Evolutionary conservation across 2,888 invertebrate genomes (phyloP), one percentile per base, ranked within the genome.

Genomic region (Iselma pallidipennis): DNA sequence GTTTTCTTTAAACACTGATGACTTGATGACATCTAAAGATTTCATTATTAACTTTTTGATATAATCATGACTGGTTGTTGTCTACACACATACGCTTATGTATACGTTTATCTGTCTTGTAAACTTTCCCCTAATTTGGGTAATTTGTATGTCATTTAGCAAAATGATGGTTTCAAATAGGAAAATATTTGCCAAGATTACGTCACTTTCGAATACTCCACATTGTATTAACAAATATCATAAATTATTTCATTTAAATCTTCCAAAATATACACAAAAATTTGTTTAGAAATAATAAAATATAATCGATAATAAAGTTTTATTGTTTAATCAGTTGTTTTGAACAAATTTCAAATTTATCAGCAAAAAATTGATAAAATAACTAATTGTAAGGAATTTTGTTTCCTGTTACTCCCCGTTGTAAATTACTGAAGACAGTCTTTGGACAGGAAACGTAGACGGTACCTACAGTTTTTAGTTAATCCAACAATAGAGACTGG

Each of bases 101-200:
- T 45, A 21, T 21, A n/a, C n/a, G n/a, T 45, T 4, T 12, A 21
- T 33, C 5, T 33, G 12, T 31, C 31, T 37, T 45, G 45, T 21
- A 45, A 45, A 45, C 45, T 45, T 45, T 42, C 42, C 45, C 45
- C 12, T 45, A 45, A 45, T 45, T n/a, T 45, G 45, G 45, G 45
- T 45, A 45, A 45, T 45, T 45, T 45, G 45, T 45, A 21, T 9
- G 45, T 45, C 45, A 12, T 45, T 45, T 45, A 21, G 10, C n/a
- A n/a, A n/a, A n/a, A n/a, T n/a, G n/a, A n/a, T n/a, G n/a, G n/a
- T n/a, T n/a, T 10, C 5, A 45, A 45, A 45, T 19, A 19, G 9
- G 45, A 19, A 45, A 45, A 45, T 45, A 45, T 45, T 45, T 37
- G 16, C 37, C 6, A 37, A n/a, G n/a, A 37, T 37, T 45, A 2